A percentile compares a stretch with the other conserved stretches of the same genome.
Conservation (phyloP, 2,888 invertebrate species). For the Rhopalosiphum nymphaeae region DNA sequence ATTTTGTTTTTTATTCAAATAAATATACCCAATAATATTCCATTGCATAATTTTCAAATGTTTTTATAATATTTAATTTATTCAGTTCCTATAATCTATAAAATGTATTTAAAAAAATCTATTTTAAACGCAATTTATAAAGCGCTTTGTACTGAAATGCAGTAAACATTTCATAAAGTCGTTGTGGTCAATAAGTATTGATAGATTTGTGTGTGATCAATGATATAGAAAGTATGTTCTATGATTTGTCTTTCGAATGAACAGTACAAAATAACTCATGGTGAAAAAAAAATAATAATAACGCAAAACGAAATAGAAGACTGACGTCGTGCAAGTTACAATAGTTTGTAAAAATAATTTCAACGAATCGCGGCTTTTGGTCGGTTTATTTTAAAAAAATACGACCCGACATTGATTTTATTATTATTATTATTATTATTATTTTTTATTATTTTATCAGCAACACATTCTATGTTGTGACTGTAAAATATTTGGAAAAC, state of each 20-base stretch:
- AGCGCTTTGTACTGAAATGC: not conserved
- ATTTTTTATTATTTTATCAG: slow-evolving; percentile 17
- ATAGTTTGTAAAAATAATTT: not conserved
- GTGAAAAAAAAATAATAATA: not conserved
- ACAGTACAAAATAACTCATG: not conserved
- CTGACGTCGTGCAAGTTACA: not conserved
- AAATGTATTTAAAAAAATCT: not conserved
- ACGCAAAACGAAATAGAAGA: not conserved
- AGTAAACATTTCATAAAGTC: not conserved
- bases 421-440: not conserved
- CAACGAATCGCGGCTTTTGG: not conserved
- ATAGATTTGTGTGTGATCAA: not conserved
- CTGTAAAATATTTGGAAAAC: slow-evolving; percentile 38
- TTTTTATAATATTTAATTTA: not conserved
- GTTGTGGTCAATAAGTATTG: not conserved
- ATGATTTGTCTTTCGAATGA: not conserved
- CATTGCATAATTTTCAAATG: not conserved
- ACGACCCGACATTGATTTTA: not conserved
- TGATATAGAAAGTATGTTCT: not conserved
- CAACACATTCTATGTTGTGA: not conserved
- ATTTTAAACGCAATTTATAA: not conserved
- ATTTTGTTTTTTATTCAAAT: too few species aligned
- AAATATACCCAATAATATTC: too few species aligned
- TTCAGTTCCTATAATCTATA: not conserved
- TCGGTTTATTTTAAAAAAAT: not conserved